Base-by-base conservation (phyloP, 1,140 invertebrate genomes). In the Chionoecetes opilio region DNA sequence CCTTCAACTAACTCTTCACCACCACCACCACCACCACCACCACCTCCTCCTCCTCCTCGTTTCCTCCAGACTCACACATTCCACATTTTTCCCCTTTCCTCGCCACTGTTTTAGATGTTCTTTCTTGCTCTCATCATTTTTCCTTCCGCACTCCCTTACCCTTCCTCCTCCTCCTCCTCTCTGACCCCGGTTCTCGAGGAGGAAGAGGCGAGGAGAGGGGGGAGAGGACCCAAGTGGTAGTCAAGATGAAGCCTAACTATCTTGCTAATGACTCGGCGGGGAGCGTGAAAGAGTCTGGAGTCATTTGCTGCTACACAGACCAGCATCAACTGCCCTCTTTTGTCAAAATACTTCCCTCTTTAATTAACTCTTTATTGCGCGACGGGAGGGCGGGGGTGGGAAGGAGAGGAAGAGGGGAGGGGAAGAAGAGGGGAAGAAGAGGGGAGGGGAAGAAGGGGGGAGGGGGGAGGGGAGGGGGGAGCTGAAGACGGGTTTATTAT, bases 261-360 rank as follows among this genome's bases (percentile, higher is more conserved):
- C 89, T 91, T 91, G 89, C 89, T 91, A 91, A 91, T 91, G 89
- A 91, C 89, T 26, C 89, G 89, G 41, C 11, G 26, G 89, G 35
- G 89, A 91, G 35, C 89, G 34, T 31, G 89, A 82, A 91, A 91
- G 46, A 53, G 41, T 63, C 89, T 89, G 32, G 37, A 53, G 89
- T 91, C 89, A 91, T 91, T 91, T 91, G 89, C 89, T 41, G 29
- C 89, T 63, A 91, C 89, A 91, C 26, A 91, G 37, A 46, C 46
- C 29, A 2, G 89, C 89, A 41, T 91, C 89, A 75, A 91, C 46
- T 17, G 32, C 21, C 34, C 91, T 82, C 53, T 35, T 82, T 91
- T 82, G 41, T 92, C 91, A 92, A 34, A 92, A 82, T 82, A 92
- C 82, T 92, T 92, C 37, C 53, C 91, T 92, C 34, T 92, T 92